Evolutionary conservation across 2,888 invertebrate species (phyloP).

Genomic region (Lampropteryx suffumata): DNA sequence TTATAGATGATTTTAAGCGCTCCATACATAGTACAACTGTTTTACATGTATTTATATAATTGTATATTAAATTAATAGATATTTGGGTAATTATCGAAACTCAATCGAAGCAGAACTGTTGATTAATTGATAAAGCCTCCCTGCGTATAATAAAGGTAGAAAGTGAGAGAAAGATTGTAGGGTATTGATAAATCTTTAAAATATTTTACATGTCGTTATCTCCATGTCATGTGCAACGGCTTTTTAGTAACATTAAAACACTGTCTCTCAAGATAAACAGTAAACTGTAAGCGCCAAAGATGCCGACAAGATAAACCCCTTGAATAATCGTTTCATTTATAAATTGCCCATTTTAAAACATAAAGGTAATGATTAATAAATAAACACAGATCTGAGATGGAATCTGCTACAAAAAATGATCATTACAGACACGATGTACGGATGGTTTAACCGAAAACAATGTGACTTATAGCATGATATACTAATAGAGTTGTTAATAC

Average conservation of each 20-base stretch:
- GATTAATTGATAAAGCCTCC: too few relatives aligned
- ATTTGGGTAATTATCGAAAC: too few relatives aligned
- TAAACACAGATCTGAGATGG: constrained; percentile 58
- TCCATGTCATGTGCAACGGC: too few relatives aligned
- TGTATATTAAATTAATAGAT: too few relatives aligned
- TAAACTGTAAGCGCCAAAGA: constrained; percentile 31
- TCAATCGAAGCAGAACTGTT: too few relatives aligned
- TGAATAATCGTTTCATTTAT: constrained; percentile 79
- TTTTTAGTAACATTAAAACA: constrained; percentile 8
- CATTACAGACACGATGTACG: constrained; percentile 59
- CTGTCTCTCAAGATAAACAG: constrained; percentile 13
- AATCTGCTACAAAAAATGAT: constrained; percentile 64
- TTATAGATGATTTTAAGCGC: too few relatives aligned
- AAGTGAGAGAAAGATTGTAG: too few relatives aligned
- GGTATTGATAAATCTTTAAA: too few relatives aligned
- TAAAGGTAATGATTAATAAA: constrained; percentile 42
- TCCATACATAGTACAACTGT: too few relatives aligned
- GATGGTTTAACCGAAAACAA: constrained; percentile 48
- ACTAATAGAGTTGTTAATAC: constrained; percentile 45
- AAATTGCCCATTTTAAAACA: constrained; percentile 71
- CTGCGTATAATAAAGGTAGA: too few relatives aligned
- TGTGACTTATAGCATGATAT: constrained; percentile 30
- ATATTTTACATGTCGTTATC: too few relatives aligned
- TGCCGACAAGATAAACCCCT: constrained; percentile 60
- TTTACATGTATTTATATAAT: too few relatives aligned